These are phyloP conservation scores for Troides helena DNA, from an alignment of 2,888 invertebrate genomes.

Conservation along the genomic window DNA sequence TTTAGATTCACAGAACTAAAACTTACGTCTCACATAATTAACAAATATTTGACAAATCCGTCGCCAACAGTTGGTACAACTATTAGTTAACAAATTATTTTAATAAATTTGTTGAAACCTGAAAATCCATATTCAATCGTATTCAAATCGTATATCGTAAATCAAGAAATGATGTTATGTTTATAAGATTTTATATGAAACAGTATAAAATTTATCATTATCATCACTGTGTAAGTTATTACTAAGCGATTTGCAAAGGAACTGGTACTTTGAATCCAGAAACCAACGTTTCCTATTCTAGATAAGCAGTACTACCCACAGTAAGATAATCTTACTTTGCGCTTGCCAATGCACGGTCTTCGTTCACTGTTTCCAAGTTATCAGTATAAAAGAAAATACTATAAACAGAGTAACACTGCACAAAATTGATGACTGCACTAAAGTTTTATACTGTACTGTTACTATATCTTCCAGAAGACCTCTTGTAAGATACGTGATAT, in stretches of 20 bases:
- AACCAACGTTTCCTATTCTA: too few relatives aligned
- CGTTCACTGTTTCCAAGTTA: too few relatives aligned
- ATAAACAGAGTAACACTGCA: not conserved
- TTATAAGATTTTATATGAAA: not conserved
- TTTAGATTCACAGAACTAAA: not conserved
- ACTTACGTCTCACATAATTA: not conserved
- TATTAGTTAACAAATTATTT: not conserved
- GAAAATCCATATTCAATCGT: not conserved
- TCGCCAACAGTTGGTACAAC: not conserved
- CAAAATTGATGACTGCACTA: not conserved
- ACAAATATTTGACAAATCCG: not conserved
- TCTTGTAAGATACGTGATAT: constrained; percentile 27
- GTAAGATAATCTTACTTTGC: too few relatives aligned
- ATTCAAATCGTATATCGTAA: not conserved
- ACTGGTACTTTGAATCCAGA: too few relatives aligned
- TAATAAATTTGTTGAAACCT: not conserved
- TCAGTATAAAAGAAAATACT: too few relatives aligned
- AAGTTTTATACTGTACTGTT: not conserved
- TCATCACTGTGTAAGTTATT: too few relatives aligned
- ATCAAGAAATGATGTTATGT: not conserved
- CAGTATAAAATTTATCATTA: too few relatives aligned
- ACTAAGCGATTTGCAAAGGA: too few relatives aligned
- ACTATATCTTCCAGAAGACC: constrained; percentile 6
- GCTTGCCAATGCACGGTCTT: too few relatives aligned
- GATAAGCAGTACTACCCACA: too few relatives aligned